These are phyloP conservation scores for Callocephalon fimbriatum DNA, from an alignment of 2,113 vertebrate genomes.

Conservation along the genomic window DNA sequence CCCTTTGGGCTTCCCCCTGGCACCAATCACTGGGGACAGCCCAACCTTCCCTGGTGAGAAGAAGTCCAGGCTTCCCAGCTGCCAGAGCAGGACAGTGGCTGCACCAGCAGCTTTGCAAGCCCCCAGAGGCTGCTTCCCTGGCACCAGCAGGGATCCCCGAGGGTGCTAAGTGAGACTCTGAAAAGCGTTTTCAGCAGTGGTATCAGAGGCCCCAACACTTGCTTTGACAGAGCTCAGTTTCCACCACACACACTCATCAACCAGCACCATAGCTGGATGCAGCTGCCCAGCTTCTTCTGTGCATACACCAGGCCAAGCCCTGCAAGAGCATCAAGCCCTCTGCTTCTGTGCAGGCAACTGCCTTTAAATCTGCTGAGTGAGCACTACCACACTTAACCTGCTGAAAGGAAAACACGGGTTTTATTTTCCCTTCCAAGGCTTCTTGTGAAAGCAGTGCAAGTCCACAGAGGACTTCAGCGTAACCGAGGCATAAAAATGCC, in stretches of 20 bases:
- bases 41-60: background rate
- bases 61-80: fast-evolving
- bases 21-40: background rate
- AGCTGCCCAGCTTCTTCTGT: background rate
- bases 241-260: background rate
- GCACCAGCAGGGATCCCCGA: fast-evolving
- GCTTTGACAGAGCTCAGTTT: background rate
- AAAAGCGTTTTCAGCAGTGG: background rate
- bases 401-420: background rate
- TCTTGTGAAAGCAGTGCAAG: background rate
- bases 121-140: background rate
- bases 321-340: background rate
- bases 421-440: background rate
- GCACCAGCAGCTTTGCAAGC: background rate
- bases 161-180: background rate
- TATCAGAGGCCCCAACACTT: background rate
- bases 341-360: background rate
- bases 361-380: background rate
- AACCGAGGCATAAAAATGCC: background rate
- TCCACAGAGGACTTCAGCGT: background rate
- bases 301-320: background rate
- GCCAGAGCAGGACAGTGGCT: background rate
- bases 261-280: background rate
- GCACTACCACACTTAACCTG: background rate
- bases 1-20: background rate